A percentile compares a stretch with the other conserved stretches of the same genome.
These are phyloP conservation scores for Pammene aurita DNA, from an alignment of 2,888 invertebrate species.

Conservation along the genomic window DNA sequence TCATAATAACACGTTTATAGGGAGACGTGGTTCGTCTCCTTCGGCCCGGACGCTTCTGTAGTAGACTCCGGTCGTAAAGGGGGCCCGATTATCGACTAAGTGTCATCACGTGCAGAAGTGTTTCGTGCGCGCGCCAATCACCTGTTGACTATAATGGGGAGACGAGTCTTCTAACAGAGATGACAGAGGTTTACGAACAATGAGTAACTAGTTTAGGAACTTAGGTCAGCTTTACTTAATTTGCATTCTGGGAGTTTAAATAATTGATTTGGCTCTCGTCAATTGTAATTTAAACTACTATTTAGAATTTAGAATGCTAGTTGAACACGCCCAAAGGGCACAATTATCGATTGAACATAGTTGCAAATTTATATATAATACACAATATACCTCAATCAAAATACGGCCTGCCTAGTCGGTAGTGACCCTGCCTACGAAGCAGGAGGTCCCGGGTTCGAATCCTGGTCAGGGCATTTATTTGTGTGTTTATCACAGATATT, in stretches of 20 bases:
- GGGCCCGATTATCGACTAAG: conserved; percentile 29
- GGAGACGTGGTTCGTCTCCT: conserved; percentile 28
- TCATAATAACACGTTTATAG: conserved; percentile 21
- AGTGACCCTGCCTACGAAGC: too few species aligned
- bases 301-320: too few species aligned
- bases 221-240: not conserved
- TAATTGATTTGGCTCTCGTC: too few species aligned
- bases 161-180: not conserved
- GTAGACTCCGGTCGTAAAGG: conserved; percentile 3
- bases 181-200: not conserved
- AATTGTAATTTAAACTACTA: too few species aligned
- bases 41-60: conserved; percentile 22
- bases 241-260: not conserved
- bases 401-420: too few species aligned
- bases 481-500: too few species aligned
- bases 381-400: too few species aligned
- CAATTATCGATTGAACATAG: too few species aligned
- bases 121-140: conserved; percentile 15
- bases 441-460: too few species aligned
- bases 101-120: conserved; percentile 13
- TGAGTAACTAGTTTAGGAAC: not conserved
- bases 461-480: too few species aligned
- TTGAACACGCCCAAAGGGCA: too few species aligned
- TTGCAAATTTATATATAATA: too few species aligned
- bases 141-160: conserved; percentile 9